These are phyloP conservation scores for Polydrusus tereticollis DNA, from an alignment of 2,888 invertebrate genomes.

Conservation along the genomic window DNA sequence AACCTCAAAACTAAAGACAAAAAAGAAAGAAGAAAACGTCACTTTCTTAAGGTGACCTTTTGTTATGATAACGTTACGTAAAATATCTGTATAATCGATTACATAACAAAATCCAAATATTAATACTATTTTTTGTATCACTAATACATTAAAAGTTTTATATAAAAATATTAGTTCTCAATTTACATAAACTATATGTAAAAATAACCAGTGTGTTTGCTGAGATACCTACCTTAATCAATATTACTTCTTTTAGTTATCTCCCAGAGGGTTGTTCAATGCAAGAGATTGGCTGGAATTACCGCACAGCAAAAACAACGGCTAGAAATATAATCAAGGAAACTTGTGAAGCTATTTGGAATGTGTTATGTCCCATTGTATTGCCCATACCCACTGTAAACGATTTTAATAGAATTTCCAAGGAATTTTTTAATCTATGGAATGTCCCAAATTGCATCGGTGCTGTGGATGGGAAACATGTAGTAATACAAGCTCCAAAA, in stretches of 20 bases:
- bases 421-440: background rate
- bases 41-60: too few relatives aligned
- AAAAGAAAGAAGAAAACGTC: too few relatives aligned
- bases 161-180: too few relatives aligned
- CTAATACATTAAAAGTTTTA: too few relatives aligned
- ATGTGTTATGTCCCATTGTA: background rate
- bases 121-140: too few relatives aligned
- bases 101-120: too few relatives aligned
- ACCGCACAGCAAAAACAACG: constrained; percentile 54
- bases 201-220: too few relatives aligned
- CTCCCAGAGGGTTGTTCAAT: constrained; percentile 49
- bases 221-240: background rate
- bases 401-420: background rate
- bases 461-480: too few relatives aligned
- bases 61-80: too few relatives aligned
- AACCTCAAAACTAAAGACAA: too few relatives aligned
- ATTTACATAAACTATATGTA: too few relatives aligned
- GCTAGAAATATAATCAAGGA: constrained; percentile 52
- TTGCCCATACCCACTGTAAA: background rate
- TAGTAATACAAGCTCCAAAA: constrained; percentile 43
- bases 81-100: too few relatives aligned
- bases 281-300: constrained; percentile 49
- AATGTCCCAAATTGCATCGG: background rate
- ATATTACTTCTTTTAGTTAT: constrained; percentile 35
- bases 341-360: constrained; percentile 54